Evolutionary conservation across 2,888 invertebrate species (phyloP).

Genomic region (Pterostichus niger): DNA sequence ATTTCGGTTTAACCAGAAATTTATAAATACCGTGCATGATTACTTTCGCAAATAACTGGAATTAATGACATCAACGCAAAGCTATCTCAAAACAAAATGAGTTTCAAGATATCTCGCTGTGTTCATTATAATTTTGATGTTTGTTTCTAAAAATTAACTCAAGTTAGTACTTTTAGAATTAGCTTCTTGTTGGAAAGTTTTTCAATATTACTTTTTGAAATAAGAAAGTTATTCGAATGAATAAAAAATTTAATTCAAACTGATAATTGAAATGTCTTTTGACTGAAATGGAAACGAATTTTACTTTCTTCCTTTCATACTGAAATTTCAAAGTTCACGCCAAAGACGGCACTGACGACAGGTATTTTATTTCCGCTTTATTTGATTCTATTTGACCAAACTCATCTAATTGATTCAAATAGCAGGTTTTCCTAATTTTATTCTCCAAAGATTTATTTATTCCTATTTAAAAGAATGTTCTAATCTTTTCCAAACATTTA

Average conservation of each 20-base stretch:
- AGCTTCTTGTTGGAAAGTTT: slow-evolving; percentile 23
- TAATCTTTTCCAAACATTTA: no score
- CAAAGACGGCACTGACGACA: background rate
- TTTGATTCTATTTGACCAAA: background rate
- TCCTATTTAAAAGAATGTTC: no score
- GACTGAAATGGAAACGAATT: slow-evolving; percentile 42
- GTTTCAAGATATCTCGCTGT: background rate
- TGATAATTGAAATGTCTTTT: slow-evolving; percentile 45
- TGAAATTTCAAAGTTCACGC: slow-evolving; percentile 38
- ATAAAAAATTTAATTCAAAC: slow-evolving; percentile 48
- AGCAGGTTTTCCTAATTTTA: background rate
- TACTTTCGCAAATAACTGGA: background rate
- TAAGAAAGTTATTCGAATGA: slow-evolving; percentile 29
- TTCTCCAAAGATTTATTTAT: background rate
- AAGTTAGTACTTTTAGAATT: slow-evolving; percentile 15
- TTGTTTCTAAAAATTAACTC: slow-evolving; percentile 19
- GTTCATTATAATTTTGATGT: slow-evolving; percentile 29
- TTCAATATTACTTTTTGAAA: slow-evolving; percentile 38
- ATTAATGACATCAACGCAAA: slow-evolving; percentile 1
- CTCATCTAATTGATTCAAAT: no score
- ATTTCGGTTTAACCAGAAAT: slow-evolving; percentile 36
- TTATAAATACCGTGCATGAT: slow-evolving; percentile 36
- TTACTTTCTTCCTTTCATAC: slow-evolving; percentile 33
- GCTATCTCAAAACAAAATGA: background rate
- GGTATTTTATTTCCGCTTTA: slow-evolving; percentile 32